phyloP scores from a whole-genome alignment of 2,113 vertebrate species.

The Sapayoa aenigma region DNA sequence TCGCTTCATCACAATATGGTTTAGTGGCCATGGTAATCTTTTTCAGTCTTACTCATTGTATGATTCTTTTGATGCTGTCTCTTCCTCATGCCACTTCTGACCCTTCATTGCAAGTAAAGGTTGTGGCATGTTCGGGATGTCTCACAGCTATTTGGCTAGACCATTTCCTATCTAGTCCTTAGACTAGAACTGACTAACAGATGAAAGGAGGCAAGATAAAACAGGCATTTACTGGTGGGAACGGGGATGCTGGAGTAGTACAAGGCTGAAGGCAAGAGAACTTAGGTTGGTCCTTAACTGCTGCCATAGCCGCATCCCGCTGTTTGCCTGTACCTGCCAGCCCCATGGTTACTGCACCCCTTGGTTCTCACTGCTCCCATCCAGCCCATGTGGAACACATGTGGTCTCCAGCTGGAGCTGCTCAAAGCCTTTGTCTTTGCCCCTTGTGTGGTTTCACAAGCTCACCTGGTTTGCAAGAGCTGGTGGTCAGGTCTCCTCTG shows the following conservation, averaged over 20 bases:
- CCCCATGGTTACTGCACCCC: background rate
- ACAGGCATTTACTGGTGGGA: background rate
- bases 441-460: background rate
- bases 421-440: background rate
- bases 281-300: fast-evolving
- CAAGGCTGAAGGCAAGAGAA: background rate
- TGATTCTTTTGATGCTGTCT: background rate
- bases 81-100: background rate
- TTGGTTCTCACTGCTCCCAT: background rate
- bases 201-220: background rate
- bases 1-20: background rate
- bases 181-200: background rate
- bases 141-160: background rate
- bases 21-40: background rate
- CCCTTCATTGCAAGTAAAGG: background rate
- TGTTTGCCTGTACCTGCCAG: background rate
- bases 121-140: background rate
- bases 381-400: background rate
- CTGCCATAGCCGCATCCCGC: background rate
- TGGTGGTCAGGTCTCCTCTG: background rate
- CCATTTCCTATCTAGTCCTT: background rate
- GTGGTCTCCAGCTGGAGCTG: background rate
- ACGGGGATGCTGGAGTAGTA: background rate
- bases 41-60: background rate
- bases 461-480: background rate